Conservation (phyloP, 2,888 invertebrate genomes). For the Marronus borbonicus region DNA sequence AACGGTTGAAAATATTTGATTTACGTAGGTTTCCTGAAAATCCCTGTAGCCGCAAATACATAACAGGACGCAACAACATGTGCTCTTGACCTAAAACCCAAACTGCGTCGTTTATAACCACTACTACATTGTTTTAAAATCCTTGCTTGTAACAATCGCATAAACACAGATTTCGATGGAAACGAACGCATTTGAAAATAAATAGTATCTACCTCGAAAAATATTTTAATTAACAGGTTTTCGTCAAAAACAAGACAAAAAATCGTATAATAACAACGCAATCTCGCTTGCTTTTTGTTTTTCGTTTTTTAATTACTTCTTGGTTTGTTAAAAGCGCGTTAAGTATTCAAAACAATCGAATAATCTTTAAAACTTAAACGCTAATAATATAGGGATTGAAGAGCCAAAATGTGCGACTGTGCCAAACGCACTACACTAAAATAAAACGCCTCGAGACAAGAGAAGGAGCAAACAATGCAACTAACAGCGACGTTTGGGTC, state of each 20-base stretch:
- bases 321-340: too few relatives aligned
- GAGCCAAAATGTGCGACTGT: not conserved
- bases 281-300: too few relatives aligned
- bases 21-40: not conserved
- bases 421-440: not conserved
- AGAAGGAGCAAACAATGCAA: not conserved
- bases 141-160: not conserved
- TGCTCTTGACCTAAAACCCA: conserved; percentile 3
- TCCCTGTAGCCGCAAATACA: not conserved
- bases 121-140: not conserved
- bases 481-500: not conserved
- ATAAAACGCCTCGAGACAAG: not conserved
- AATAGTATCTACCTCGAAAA: too few relatives aligned
- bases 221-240: too few relatives aligned
- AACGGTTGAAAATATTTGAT: not conserved
- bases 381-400: not conserved
- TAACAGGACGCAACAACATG: not conserved
- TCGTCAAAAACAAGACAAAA: too few relatives aligned
- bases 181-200: too few relatives aligned
- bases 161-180: too few relatives aligned
- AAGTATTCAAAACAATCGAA: not conserved
- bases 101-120: not conserved
- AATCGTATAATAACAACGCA: too few relatives aligned
- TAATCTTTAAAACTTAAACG: not conserved
- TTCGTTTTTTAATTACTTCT: too few relatives aligned